phyloP scores from a whole-genome alignment of 2,888 invertebrate genomes.

The Mimumesa dahlbomi region DNA sequence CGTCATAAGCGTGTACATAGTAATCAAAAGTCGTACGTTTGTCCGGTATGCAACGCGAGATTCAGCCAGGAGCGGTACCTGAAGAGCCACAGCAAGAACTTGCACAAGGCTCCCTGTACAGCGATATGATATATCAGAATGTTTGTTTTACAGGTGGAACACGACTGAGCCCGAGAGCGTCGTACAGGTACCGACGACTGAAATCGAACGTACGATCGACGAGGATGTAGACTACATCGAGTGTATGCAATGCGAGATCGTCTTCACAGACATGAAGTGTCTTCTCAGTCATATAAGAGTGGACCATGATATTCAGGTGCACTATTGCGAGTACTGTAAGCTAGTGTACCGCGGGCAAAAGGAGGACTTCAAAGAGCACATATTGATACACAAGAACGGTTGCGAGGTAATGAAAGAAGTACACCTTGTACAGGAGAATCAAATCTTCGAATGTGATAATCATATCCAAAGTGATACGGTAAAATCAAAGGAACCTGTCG shows the following conservation, averaged over 20 bases:
- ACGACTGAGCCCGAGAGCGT: constrained; percentile 26
- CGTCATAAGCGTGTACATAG: constrained; percentile 82
- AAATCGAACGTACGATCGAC: constrained; percentile 30
- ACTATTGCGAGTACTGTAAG: constrained; percentile 59
- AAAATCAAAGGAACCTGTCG: background rate
- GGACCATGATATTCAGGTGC: constrained; percentile 44
- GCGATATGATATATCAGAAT: constrained; percentile 43
- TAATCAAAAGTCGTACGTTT: constrained; percentile 69
- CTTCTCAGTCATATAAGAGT: constrained; percentile 57
- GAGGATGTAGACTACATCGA: constrained; percentile 50
- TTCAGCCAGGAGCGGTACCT: constrained; percentile 82
- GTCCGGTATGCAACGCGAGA: constrained; percentile 68
- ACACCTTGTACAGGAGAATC: too few relatives aligned
- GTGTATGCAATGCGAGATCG: constrained; percentile 53
- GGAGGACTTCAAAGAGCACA: constrained; percentile 52
- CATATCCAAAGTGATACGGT: background rate
- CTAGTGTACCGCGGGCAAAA: constrained; percentile 42
- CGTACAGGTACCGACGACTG: constrained; percentile 18
- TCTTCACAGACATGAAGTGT: constrained; percentile 45
- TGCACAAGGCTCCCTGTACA: constrained; percentile 45
- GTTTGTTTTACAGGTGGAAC: constrained; percentile 66
- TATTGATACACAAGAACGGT: constrained; percentile 34
- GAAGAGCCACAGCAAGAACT: constrained; percentile 77
- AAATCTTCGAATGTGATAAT: background rate
- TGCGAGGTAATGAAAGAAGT: background rate